Evolutionary conservation across 2,113 vertebrate genomes (phyloP), one percentile per base, ranked within the genome.

Genomic region (Barnardius zonarius): DNA sequence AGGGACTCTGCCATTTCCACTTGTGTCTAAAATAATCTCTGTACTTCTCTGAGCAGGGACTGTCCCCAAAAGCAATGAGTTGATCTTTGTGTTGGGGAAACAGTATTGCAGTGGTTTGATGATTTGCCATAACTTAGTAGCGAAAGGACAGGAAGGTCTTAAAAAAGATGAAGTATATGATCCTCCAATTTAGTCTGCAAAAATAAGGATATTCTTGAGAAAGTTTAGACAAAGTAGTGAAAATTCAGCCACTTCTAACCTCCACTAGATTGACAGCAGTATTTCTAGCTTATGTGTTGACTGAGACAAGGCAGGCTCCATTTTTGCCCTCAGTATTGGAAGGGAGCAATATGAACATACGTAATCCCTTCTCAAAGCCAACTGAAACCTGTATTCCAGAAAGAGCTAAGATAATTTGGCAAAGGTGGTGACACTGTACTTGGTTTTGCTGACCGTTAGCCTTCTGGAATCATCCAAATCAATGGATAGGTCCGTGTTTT

Each of bases 11-110:
- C 73, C 83, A 54, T 82, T 92, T 96, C 83, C 83, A 90, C 76
- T 88, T 94, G 68, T 76, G 68, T 81, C 94, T 94, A 41, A 95
- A 95, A 83, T 83, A 81, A 81, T 91, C 37, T 89, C 73, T 72
- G 2, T 92, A 41, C 49, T 79, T 62, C 85, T 95, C 39, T 67
- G 80, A 90, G 76, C 83, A 84, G 48, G 22, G 55, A 57, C 77
- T 87, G 88, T 89, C 90, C 77, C 81, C 74, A 88, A 76, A 94
- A 93, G 76, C 12, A 0, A 69, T 27, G 64, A 63, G 64, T 43
- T 78, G 80, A 64, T 94, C 41, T 30, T 84, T 72, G 54, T 66
- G 48, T 84, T 7, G 6, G 15, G 57, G 41, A 93, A 91, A 43
- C 54, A 46, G 54, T 63, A 23, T 51, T 88, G 37, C 46, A 86